phyloP scores from a whole-genome alignment of 2,888 invertebrate genomes.

The Dione juno region DNA sequence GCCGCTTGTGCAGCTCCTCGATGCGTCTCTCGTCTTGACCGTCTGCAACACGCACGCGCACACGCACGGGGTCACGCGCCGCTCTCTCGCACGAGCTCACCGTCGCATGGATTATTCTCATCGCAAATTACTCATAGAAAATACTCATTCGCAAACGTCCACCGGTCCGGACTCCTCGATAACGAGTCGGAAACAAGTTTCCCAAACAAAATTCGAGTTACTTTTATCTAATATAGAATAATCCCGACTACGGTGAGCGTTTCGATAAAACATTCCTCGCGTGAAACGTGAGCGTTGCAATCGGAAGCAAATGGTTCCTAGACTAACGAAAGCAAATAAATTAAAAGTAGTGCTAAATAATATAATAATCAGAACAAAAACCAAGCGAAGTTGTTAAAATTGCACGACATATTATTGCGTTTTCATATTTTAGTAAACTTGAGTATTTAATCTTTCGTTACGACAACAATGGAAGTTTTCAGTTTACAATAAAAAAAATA shows the following conservation, averaged over 20 bases:
- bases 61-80: conserved; percentile 1
- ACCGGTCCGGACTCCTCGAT: background rate
- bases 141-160: background rate
- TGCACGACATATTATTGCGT: background rate
- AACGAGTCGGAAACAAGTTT: background rate
- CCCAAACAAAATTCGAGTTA: too few relatives aligned
- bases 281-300: conserved; percentile 20
- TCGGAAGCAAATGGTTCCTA: conserved; percentile 19
- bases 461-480: too few relatives aligned
- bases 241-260: conserved; percentile 3
- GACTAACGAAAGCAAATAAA: background rate
- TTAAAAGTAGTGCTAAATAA: background rate
- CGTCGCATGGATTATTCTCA: background rate
- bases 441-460: too few relatives aligned
- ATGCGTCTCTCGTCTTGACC: conserved; percentile 98
- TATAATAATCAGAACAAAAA: background rate
- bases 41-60: conserved; percentile 74
- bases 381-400: background rate
- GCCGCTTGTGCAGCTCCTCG: conserved; percentile 97
- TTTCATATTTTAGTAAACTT: too few relatives aligned
- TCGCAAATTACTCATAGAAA: background rate
- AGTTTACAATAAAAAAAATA: too few relatives aligned
- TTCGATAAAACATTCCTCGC: background rate
- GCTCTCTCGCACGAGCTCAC: background rate
- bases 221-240: background rate